A percentile compares a stretch with the other conserved stretches of the same genome.
These are phyloP conservation scores for Antennarius striatus DNA, from an alignment of 2,113 vertebrate species.

Conservation along the genomic window DNA sequence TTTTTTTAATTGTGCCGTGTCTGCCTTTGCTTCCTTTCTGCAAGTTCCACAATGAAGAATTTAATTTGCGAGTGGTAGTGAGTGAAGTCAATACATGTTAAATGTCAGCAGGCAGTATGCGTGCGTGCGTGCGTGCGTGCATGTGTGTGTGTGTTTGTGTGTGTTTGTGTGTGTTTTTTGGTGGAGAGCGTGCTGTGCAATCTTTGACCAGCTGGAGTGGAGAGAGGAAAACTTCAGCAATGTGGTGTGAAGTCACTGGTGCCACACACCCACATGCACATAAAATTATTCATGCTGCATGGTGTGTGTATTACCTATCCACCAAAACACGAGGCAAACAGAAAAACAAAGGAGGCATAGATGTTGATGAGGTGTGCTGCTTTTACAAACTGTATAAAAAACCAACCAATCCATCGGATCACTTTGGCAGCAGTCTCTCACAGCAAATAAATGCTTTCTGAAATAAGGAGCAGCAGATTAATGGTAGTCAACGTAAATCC, in stretches of 20 bases:
- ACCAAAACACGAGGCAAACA: slow-evolving; percentile 42
- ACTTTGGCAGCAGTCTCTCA: slow-evolving; percentile 5
- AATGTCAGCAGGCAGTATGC: slow-evolving; percentile 23
- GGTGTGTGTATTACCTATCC: slow-evolving; percentile 12
- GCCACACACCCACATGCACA: slow-evolving; percentile 12
- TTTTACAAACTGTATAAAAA: slow-evolving; percentile 12
- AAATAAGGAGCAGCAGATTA: slow-evolving; percentile 8
- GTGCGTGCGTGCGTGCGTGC: slow-evolving; percentile 28
- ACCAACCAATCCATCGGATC: slow-evolving; percentile 1
- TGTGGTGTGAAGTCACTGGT: slow-evolving; percentile 43
- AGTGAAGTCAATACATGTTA: slow-evolving; percentile 39
- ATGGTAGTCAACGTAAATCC: neutral
- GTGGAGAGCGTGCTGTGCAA: slow-evolving; percentile 36
- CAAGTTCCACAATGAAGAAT: slow-evolving; percentile 22
- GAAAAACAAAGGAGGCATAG: slow-evolving; percentile 30
- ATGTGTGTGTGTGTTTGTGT: slow-evolving; percentile 17
- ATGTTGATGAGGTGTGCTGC: slow-evolving; percentile 35
- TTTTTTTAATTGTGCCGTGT: slow-evolving; percentile 40
- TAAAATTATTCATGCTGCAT: slow-evolving; percentile 2
- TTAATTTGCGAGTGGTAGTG: slow-evolving; percentile 11
- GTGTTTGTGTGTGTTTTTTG: slow-evolving; percentile 37
- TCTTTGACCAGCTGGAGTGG: slow-evolving; percentile 64
- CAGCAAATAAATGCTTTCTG: slow-evolving; percentile 17
- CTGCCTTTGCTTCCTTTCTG: slow-evolving; percentile 17
- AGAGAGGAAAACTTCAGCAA: slow-evolving; percentile 36